Base-by-base conservation (phyloP, 2,888 invertebrate species). In the Neoascia interrupta region DNA sequence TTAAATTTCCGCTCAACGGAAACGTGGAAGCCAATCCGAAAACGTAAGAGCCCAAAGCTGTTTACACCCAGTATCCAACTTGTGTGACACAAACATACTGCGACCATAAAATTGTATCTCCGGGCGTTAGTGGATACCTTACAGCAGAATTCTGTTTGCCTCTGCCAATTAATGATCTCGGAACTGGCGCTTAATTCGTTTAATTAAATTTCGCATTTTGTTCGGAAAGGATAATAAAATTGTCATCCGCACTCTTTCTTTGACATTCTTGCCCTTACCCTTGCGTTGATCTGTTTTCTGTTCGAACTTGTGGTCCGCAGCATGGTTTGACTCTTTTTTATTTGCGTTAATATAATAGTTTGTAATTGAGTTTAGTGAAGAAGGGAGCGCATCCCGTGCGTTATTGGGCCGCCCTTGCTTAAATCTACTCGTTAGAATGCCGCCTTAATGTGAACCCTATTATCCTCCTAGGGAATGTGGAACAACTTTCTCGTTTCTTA, bases 131-230 rank as follows among this genome's bases (percentile, higher is more conserved):
- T 41, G 8, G 15, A 21, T 36, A 45, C 51, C 54, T 15, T 36
- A 49, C 6, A 39, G 39, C 26, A 19, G 47, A 41, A 47, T 56
- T 49, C 49, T 15, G 13, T 68, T 34, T 63, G 68, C 69, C 69
- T 61, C 54, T 28, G 56, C 51, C 69, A 63, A 66, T 76, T 76
- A 70, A 76, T 47, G 76, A 64, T 54, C 36, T 54, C 64, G 47
- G 31, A 47, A 16, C 41, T 73, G 66, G 36, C 56, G 49, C 61
- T 69, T 69, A 69, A 75, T 75, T 75, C 75, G 61, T 75, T 79
- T 79, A 79, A 79, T 79, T 79, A 79, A 79, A 72, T 79, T 61
- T 66, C 64, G 49, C 76, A 68, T 72, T 68, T 28, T 61, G 43
- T 68, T 43, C 56, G 66, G 2, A 28, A 56, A 72, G 72, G 54